Conservation (phyloP, 2,797 vertebrate species). For the Morelia viridis region DNA sequence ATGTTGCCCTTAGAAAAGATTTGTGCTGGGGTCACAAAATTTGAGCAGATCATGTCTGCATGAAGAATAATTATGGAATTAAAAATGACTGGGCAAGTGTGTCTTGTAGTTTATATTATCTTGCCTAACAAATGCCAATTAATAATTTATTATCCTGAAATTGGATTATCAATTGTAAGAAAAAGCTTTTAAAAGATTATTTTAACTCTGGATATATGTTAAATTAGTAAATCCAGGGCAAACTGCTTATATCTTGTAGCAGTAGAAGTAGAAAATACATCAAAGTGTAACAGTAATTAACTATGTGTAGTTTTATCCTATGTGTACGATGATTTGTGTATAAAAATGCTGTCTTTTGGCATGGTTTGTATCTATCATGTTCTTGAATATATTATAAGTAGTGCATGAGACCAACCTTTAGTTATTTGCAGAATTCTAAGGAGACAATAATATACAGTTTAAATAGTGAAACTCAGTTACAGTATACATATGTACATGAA, state of each 20-base stretch:
- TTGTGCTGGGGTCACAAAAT: neutral
- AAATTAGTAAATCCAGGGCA: neutral
- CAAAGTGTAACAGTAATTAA: neutral
- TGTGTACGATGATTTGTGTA: neutral
- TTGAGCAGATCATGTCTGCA: neutral
- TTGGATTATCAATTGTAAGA: neutral
- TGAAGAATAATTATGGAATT: neutral
- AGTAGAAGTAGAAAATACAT: neutral
- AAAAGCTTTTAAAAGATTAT: neutral
- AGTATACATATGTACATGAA: neutral
- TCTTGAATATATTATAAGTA: neutral
- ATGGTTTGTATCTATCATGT: neutral
- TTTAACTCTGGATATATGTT: neutral
- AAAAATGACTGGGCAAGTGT: neutral
- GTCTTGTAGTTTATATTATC: neutral
- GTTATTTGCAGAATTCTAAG: neutral
- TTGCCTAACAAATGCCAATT: neutral
- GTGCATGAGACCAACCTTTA: neutral
- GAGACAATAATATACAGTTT: neutral
- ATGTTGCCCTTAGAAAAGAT: neutral
- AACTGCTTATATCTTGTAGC: neutral
- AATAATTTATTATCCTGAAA: neutral
- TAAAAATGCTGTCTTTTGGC: neutral
- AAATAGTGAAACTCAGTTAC: neutral
- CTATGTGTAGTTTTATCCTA: neutral